These are phyloP conservation scores for Otus sunia DNA, from an alignment of 2,113 vertebrate genomes.

Conservation along the genomic window DNA sequence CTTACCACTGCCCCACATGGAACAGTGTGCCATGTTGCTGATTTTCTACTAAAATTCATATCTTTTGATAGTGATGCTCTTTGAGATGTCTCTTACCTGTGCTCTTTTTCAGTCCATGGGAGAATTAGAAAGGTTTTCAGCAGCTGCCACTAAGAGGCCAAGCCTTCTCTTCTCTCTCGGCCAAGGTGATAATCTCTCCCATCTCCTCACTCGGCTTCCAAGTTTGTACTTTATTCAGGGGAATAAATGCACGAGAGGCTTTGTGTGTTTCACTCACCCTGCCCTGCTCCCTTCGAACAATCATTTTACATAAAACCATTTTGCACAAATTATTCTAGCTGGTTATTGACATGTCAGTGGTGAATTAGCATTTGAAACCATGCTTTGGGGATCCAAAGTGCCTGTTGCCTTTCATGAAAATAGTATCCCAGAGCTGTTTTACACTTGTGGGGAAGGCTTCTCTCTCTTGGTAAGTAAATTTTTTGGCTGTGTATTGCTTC, in stretches of 20 bases:
- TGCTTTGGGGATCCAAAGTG: background rate
- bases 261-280: background rate
- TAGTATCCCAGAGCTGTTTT: background rate
- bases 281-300: background rate
- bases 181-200: background rate
- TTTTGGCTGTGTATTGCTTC: background rate
- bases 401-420: background rate
- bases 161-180: background rate
- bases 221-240: background rate
- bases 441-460: background rate
- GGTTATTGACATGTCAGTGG: background rate
- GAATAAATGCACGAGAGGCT: background rate
- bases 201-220: background rate
- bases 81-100: background rate
- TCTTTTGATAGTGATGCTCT: background rate
- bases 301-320: background rate
- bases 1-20: rapidly evolving
- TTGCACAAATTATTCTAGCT: background rate
- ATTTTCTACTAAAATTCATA: background rate
- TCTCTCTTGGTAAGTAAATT: background rate
- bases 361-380: background rate
- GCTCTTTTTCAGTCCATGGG: background rate
- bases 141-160: background rate
- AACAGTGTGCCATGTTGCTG: background rate
- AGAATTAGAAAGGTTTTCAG: background rate